Base-by-base conservation (phyloP, 2,797 vertebrate species). In the Molossus molossus region DNA sequence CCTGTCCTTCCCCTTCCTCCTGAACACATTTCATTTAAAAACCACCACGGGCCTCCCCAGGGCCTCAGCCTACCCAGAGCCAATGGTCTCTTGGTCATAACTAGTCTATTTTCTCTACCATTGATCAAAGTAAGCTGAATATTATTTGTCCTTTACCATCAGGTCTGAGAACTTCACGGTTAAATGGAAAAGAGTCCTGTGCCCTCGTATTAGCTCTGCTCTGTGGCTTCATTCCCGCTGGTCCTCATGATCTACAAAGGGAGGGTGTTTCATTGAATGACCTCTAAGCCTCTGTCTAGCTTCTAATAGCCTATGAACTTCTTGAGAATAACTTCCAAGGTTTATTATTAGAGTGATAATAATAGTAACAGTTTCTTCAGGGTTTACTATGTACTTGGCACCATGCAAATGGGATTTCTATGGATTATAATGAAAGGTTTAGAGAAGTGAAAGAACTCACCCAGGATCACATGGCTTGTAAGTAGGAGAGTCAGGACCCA, bases 261-360 rank as follows among this genome's bases (percentile, higher is more conserved):
- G 40, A 91, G 14, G 40, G 33, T 17, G 9, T 62, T 90, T 37
- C 64, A 57, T 77, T 72, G 94, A 81, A 77, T 96, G 67, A 93
- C 65, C 82, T 72, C 69, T 76, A 79, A 92, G 40, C 45, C 48
- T 79, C 92, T 62, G n/a, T 37, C 45, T 23, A 91, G 60, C 65
- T 92, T 90, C 55, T 83, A 79, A 79, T 72, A 72, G 57, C 67
- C 80, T 87, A 18, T 72, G 62, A 86, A 83, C 65, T 92, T 97
- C 77, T 76, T 77, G n/a, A 94, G 88, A 96, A 67, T 72, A 89
- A 86, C 55, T 48, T 96, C 62, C 75, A 94, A 90, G 86, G 57
- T 37, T 95, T 96, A 91, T 87, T 87, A 96, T 94, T 94, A 93
- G 65, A 62, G 69, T 58, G 65, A 80, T 60, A 94, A 60, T 90